Evolutionary conservation across 2,113 vertebrate species (phyloP).

Genomic region (Corvus hawaiiensis): DNA sequence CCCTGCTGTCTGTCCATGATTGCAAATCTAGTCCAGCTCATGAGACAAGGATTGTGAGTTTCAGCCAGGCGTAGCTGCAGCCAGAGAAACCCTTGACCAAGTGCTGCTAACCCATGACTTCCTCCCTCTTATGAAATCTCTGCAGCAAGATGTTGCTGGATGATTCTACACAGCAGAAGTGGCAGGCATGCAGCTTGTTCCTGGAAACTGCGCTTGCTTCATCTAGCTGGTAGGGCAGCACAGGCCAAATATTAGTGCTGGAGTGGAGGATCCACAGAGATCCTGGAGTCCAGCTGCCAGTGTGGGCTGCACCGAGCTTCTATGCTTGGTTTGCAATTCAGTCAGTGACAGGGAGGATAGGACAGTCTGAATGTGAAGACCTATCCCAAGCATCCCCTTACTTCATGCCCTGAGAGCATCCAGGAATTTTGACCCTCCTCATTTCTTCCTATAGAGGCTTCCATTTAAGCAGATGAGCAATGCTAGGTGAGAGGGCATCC

Average conservation of each 20-base stretch:
- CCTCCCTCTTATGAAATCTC: neutral
- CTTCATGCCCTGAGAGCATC: neutral
- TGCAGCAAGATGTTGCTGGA: neutral
- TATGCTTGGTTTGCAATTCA: neutral
- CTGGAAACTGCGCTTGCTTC: neutral
- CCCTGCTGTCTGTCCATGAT: neutral
- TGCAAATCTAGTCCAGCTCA: neutral
- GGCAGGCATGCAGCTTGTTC: neutral
- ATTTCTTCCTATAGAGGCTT: neutral
- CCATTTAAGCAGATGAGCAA: neutral
- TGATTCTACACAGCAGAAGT: neutral
- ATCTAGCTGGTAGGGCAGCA: neutral
- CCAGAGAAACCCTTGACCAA: neutral
- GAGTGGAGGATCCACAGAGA: neutral
- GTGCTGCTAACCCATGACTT: neutral
- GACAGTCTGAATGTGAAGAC: neutral
- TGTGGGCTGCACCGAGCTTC: neutral
- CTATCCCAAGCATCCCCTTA: neutral
- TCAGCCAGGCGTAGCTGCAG: neutral
- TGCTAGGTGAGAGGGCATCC: neutral
- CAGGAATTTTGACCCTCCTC: neutral
- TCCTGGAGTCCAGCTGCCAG: neutral
- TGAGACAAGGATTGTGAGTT: neutral
- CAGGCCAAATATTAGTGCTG: neutral
- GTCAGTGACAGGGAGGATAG: neutral